These are phyloP conservation scores for Lophochroa leadbeateri DNA, from an alignment of 2,113 vertebrate genomes.

Conservation along the genomic window DNA sequence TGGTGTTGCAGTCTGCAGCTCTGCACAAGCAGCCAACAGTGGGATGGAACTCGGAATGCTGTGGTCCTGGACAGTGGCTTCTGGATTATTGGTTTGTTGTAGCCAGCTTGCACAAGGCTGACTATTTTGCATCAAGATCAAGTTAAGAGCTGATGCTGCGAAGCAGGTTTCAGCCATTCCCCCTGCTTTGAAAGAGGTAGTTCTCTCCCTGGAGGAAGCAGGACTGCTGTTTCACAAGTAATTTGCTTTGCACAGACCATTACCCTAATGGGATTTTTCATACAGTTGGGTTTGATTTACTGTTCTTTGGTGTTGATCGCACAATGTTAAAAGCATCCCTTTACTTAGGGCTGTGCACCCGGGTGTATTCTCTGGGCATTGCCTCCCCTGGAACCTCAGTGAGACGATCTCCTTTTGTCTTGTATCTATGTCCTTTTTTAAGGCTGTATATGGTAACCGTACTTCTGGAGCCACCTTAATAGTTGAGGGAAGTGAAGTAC, in stretches of 20 bases:
- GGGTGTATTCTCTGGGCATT: not conserved
- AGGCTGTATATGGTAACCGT: not conserved
- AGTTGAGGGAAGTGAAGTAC: not conserved
- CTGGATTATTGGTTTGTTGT: not conserved
- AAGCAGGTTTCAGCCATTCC: not conserved
- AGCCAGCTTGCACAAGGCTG: not conserved
- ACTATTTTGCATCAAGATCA: not conserved
- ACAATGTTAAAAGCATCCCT: not conserved
- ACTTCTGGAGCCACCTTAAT: not conserved
- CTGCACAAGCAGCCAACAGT: fast-evolving
- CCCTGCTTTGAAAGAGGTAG: not conserved
- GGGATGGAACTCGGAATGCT: not conserved
- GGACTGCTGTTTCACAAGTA: not conserved
- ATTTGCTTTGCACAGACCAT: not conserved
- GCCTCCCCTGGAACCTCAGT: not conserved
- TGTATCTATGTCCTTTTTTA: not conserved
- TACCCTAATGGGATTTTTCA: not conserved
- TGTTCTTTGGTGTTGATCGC: not conserved
- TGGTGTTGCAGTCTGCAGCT: not conserved
- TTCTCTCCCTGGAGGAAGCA: not conserved
- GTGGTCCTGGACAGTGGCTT: fast-evolving
- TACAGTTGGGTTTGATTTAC: not conserved
- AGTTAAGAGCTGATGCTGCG: not conserved
- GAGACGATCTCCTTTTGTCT: not conserved
- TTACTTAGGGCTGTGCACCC: not conserved